A percentile compares a stretch with the other conserved stretches of the same genome.
Conservation (phyloP, 2,888 invertebrate genomes). For the Microchrysa polita region DNA sequence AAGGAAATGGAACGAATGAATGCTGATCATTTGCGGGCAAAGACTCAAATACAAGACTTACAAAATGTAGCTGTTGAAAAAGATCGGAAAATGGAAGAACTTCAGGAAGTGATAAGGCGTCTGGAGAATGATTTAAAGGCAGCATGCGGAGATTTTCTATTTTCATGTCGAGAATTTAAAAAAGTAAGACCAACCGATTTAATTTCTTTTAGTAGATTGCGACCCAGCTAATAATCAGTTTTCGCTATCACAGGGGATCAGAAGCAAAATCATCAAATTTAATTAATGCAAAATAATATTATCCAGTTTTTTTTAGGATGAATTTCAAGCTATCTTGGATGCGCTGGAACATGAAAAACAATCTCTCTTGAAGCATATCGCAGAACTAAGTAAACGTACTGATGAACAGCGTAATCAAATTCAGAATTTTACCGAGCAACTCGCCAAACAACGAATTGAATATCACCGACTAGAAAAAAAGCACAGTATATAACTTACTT, state of each 20-base stretch:
- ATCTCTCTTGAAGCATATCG: slow-evolving; percentile 55
- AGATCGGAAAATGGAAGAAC: slow-evolving; percentile 53
- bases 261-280: too few species aligned
- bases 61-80: slow-evolving; percentile 54
- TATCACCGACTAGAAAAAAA: slow-evolving; percentile 59
- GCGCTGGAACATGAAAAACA: slow-evolving; percentile 61
- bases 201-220: background rate
- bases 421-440: slow-evolving; percentile 55
- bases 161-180: slow-evolving; percentile 61
- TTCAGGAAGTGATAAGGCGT: slow-evolving; percentile 55
- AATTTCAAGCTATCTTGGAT: slow-evolving; percentile 60
- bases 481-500: slow-evolving; percentile 53
- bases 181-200: slow-evolving; percentile 54
- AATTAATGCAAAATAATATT: background rate
- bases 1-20: slow-evolving; percentile 54
- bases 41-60: slow-evolving; percentile 56
- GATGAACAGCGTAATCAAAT: slow-evolving; percentile 56
- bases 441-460: slow-evolving; percentile 58
- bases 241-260: too few species aligned
- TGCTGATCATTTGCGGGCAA: slow-evolving; percentile 55
- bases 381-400: slow-evolving; percentile 55
- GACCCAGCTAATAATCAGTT: background rate
- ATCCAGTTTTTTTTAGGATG: slow-evolving; percentile 57
- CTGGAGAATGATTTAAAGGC: slow-evolving; percentile 60
- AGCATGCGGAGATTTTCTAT: slow-evolving; percentile 61